Percentiles rank a stretch among this genome's conserved stretches.
phyloP scores from a whole-genome alignment of 1,140 invertebrate species.

The Penaeus indicus region DNA sequence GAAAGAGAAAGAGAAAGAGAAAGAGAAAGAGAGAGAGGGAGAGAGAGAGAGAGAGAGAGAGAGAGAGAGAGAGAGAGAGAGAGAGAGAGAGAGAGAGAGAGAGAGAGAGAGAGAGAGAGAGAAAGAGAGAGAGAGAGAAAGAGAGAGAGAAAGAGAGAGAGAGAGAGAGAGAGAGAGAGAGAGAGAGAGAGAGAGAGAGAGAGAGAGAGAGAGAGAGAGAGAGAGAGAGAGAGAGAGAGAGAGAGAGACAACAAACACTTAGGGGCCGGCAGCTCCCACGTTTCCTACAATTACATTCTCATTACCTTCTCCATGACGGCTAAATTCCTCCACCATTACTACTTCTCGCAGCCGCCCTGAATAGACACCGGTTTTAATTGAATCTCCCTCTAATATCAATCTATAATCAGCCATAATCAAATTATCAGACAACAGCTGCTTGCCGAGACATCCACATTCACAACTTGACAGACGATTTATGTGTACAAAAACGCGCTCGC shows the following conservation, averaged over 20 bases:
- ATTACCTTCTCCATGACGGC: conserved; percentile 54
- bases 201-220: no score
- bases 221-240: no score
- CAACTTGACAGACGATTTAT: conserved; percentile 37
- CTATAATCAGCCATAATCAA: conserved; percentile 56
- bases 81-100: no score
- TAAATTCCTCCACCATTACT: conserved; percentile 50
- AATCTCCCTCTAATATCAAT: conserved; percentile 56
- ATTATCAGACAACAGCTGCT: conserved; percentile 55
- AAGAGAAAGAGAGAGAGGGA: no score
- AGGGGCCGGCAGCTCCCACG: not conserved
- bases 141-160: no score
- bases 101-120: no score
- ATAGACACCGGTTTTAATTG: conserved; percentile 52
- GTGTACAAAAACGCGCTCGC: conserved; percentile 2
- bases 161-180: no score
- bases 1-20: no score
- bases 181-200: no score
- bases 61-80: no score
- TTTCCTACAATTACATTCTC: not conserved
- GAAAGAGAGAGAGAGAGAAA: no score
- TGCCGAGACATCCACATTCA: conserved; percentile 41
- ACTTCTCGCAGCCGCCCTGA: conserved; percentile 39
- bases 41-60: no score
- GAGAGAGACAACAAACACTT: not conserved